These are phyloP conservation scores for Diplolepis rosae DNA, from an alignment of 2,888 invertebrate species.

Conservation along the genomic window DNA sequence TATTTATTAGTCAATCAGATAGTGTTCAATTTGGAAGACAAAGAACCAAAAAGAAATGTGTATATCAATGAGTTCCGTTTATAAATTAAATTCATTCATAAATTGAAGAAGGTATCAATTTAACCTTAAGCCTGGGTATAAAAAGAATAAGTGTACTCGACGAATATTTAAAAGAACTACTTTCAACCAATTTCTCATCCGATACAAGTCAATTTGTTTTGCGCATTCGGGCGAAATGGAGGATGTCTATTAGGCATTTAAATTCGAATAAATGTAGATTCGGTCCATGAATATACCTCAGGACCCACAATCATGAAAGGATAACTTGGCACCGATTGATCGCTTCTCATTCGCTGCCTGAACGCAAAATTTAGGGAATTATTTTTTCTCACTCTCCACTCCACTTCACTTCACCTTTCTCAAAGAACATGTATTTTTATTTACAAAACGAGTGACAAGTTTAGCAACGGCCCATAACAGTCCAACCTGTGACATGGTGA, in stretches of 20 bases:
- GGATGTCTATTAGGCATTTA: slow-evolving; percentile 17
- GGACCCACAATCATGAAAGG: slow-evolving; percentile 45
- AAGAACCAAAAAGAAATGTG: too few relatives aligned
- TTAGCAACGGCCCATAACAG: background rate
- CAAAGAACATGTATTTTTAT: background rate
- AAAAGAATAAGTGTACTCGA: background rate
- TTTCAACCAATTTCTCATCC: slow-evolving; percentile 14
- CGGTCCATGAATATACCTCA: background rate
- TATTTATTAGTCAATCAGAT: too few relatives aligned
- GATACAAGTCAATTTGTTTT: slow-evolving; percentile 17
- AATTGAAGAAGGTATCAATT: slow-evolving; percentile 11
- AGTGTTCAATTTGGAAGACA: too few relatives aligned
- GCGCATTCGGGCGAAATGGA: slow-evolving; percentile 1
- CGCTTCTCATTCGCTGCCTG: slow-evolving; percentile 41
- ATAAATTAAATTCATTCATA: slow-evolving; percentile 22
- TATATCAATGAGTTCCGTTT: background rate
- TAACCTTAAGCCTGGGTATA: background rate
- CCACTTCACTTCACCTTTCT: background rate
- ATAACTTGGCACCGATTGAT: slow-evolving; percentile 49
- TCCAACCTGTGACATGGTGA: slow-evolving; percentile 19
- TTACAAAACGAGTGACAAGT: slow-evolving; percentile 1
- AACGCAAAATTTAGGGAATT: slow-evolving; percentile 37
- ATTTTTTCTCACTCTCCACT: background rate
- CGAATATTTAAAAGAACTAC: background rate
- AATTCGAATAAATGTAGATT: slow-evolving; percentile 20